phyloP scores from a whole-genome alignment of 2,888 invertebrate genomes.

The Amblyjoppa proteus region DNA sequence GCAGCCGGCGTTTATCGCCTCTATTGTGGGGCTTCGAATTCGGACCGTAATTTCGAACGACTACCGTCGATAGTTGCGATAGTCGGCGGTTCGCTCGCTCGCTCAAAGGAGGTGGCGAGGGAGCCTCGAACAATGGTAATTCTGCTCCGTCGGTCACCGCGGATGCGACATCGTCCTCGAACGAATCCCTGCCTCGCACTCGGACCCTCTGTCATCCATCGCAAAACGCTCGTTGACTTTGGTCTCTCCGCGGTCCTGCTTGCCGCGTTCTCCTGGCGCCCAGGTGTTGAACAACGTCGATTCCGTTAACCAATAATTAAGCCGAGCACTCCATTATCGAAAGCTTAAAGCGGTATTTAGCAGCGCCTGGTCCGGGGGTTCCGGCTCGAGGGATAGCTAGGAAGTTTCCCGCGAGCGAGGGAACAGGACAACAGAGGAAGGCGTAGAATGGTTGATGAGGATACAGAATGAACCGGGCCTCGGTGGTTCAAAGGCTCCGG shows the following conservation, averaged over 20 bases:
- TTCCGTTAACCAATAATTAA: conserved; percentile 69
- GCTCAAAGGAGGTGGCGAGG: conserved; percentile 2
- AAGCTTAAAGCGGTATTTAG: conserved; percentile 63
- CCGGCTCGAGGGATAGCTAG: background rate
- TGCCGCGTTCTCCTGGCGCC: background rate
- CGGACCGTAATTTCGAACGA: background rate
- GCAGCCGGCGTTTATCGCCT: background rate
- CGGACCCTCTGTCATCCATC: conserved; percentile 37
- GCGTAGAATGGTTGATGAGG: conserved; percentile 3
- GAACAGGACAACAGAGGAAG: conserved; percentile 10
- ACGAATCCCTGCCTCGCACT: conserved; percentile 43
- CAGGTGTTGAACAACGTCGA: conserved; percentile 58
- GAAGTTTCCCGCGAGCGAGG: conserved; percentile 20
- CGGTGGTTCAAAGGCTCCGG: conserved; percentile 49
- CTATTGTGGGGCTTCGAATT: background rate
- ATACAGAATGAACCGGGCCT: conserved; percentile 35
- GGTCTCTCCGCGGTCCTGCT: background rate
- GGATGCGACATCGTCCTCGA: conserved; percentile 31
- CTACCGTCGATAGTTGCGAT: conserved; percentile 19
- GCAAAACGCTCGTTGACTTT: conserved; percentile 12
- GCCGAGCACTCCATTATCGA: conserved; percentile 66
- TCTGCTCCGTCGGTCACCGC: conserved; percentile 31
- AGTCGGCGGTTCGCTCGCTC: conserved; percentile 16
- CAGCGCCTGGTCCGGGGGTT: conserved; percentile 31
- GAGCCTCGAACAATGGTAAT: conserved; percentile 45